Base-by-base conservation (phyloP, 2,113 vertebrate species). In the Scalopus aquaticus region DNA sequence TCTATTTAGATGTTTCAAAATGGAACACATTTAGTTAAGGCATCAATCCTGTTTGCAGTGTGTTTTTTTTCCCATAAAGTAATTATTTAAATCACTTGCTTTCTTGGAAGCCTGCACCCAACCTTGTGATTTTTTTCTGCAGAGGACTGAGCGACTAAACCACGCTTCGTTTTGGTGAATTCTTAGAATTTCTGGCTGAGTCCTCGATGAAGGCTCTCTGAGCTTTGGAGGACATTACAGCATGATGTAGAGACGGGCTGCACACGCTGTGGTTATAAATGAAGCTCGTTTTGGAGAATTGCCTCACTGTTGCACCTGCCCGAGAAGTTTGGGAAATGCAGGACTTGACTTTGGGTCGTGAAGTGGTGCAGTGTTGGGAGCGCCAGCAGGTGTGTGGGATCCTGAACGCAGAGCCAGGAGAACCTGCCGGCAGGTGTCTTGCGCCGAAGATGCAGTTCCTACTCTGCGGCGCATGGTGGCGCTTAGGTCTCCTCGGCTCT, bases 351-450 rank as follows among this genome's bases (percentile, higher is more conserved):
- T 91, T 95, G 6, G n/a, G 26, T 93, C 46, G 51, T 64, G 74
- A 64, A 7, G 10, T 79, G 74, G 39, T 89, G 92, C 90, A 65
- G 56, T n/a, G 80, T 92, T 81, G 6, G 54, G 51, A 79, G 39
- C 37, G 83, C 84, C 80, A 85, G 96, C 91, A 95, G 84, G 90
- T 97, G 87, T 95, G 92, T 95, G 74, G 74, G 70, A 73, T 73
- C 60, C 78, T 2, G 65, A 76, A 94, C n/a, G 0, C 73, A 24
- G 74, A 74, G 70, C 24, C 73, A 4, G 65, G 58, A 62, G 58
- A 94, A 95, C 78, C 56, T 89, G 92, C 30, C 58, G 65, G 96
- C 97, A 95, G 97, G 96, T 97, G 96, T 94, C 78, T 88, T 77
- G 56, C 4, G 32, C 92, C 15, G 2, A 51, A 84, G 32, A 6